Conservation (phyloP, 2,888 invertebrate genomes). For the Liodrosophila aerea region DNA sequence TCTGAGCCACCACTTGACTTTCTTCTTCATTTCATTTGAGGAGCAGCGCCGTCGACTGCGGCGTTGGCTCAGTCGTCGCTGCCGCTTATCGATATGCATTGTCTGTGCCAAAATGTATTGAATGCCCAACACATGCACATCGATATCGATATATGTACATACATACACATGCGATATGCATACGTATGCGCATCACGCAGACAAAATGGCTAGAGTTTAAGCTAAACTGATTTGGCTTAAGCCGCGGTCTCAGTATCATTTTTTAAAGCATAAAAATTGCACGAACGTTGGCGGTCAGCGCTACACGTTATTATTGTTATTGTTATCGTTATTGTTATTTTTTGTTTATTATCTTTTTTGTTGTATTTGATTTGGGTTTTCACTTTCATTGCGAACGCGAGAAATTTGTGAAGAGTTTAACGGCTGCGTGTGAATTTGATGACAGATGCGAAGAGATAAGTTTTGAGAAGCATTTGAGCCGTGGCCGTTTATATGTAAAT, state of each 20-base stretch:
- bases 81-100: slow-evolving; percentile 17
- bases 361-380: slow-evolving; percentile 39
- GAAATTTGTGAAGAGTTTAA: slow-evolving; percentile 55
- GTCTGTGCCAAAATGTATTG: slow-evolving; percentile 45
- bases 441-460: slow-evolving; percentile 24
- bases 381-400: slow-evolving; percentile 68
- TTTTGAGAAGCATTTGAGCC: slow-evolving; percentile 6
- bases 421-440: slow-evolving; percentile 63
- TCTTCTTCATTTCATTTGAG: slow-evolving; percentile 66
- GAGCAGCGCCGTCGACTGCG: slow-evolving; percentile 24
- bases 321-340: slow-evolving; percentile 7
- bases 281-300: slow-evolving; percentile 5
- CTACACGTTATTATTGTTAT: slow-evolving; percentile 12
- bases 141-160: not conserved
- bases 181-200: slow-evolving; percentile 38
- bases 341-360: no score
- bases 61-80: slow-evolving; percentile 8
- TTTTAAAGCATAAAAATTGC: slow-evolving; percentile 34
- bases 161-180: slow-evolving; percentile 16
- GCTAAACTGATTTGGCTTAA: slow-evolving; percentile 30
- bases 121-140: slow-evolving; percentile 10
- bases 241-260: slow-evolving; percentile 30
- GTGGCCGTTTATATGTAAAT: not conserved
- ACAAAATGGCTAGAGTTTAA: slow-evolving; percentile 14
- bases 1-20: slow-evolving; percentile 57